These are phyloP conservation scores for Sebastiscus tertius DNA, from an alignment of 2,797 vertebrate genomes.

Conservation along the genomic window DNA sequence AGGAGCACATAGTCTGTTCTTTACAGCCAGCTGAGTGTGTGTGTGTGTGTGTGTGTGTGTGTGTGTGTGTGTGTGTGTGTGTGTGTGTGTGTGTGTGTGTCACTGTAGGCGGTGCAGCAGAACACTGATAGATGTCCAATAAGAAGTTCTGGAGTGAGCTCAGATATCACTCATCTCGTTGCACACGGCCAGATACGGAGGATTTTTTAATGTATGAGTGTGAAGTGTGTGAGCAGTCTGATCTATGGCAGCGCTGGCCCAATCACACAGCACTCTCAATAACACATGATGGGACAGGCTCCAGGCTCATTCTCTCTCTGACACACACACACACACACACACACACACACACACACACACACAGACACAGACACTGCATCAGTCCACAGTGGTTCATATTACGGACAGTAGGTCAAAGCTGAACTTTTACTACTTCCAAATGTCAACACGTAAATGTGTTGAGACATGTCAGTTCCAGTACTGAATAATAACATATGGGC, in stretches of 20 bases:
- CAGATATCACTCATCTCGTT: slow-evolving; percentile 53
- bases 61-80: slow-evolving; percentile 21
- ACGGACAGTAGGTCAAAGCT: slow-evolving; percentile 57
- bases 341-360: neutral
- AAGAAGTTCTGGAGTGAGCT: slow-evolving; percentile 40
- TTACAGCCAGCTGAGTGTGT: slow-evolving; percentile 24
- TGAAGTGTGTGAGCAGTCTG: slow-evolving; percentile 52
- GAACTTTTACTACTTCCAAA: slow-evolving; percentile 65
- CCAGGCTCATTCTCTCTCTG: slow-evolving; percentile 23
- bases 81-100: slow-evolving; percentile 16
- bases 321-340: neutral
- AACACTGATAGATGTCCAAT: slow-evolving; percentile 44
- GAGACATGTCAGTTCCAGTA: slow-evolving; percentile 37
- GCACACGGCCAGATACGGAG: slow-evolving; percentile 32
- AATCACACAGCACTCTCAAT: slow-evolving; percentile 37
- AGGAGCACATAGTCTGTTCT: slow-evolving; percentile 2
- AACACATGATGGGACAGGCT: slow-evolving; percentile 51
- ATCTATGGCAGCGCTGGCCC: slow-evolving; percentile 45
- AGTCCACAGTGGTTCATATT: slow-evolving; percentile 41
- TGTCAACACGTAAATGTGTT: slow-evolving; percentile 61
- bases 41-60: slow-evolving; percentile 6
- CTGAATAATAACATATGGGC: slow-evolving; percentile 46
- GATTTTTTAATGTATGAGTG: slow-evolving; percentile 48
- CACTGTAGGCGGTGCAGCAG: slow-evolving; percentile 16
- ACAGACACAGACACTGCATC: slow-evolving; percentile 22